phyloP scores from a whole-genome alignment of 2,797 vertebrate species.

The Sphenodon punctatus region DNA sequence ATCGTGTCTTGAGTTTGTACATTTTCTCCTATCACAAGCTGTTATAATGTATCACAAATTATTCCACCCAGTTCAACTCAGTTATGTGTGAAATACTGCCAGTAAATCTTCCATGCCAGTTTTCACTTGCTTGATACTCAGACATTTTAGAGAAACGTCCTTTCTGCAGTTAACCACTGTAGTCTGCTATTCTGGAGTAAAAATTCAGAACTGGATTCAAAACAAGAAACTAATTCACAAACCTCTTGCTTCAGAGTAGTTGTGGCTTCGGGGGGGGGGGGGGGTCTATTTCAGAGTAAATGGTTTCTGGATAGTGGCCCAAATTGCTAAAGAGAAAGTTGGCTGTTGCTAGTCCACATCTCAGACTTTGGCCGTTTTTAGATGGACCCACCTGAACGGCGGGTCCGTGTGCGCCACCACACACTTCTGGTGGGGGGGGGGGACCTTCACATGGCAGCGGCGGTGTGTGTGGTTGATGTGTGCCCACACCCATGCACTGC shows the following conservation, averaged over 20 bases:
- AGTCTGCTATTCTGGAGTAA: neutral
- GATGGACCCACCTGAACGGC: too few relatives aligned
- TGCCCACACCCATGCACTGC: too few relatives aligned
- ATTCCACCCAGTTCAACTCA: neutral
- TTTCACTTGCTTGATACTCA: neutral
- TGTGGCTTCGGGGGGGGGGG: too few relatives aligned
- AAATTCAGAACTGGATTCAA: neutral
- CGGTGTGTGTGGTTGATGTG: too few relatives aligned
- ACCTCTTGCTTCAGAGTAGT: too few relatives aligned
- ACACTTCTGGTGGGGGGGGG: too few relatives aligned
- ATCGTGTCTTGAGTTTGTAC: neutral
- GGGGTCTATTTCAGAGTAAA: too few relatives aligned
- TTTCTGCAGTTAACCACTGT: neutral
- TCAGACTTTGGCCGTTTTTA: neutral
- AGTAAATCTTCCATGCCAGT: fast-evolving
- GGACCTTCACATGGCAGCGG: too few relatives aligned
- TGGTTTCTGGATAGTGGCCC: too few relatives aligned
- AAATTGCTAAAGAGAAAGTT: neutral
- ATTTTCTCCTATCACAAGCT: neutral
- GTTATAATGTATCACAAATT: neutral
- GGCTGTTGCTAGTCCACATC: neutral
- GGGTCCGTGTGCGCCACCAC: too few relatives aligned
- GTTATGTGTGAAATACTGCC: fast-evolving
- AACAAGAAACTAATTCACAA: too few relatives aligned
- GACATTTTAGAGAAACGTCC: fast-evolving